Conservation (phyloP, 1,140 invertebrate genomes). For the Conus ventricosus region DNA sequence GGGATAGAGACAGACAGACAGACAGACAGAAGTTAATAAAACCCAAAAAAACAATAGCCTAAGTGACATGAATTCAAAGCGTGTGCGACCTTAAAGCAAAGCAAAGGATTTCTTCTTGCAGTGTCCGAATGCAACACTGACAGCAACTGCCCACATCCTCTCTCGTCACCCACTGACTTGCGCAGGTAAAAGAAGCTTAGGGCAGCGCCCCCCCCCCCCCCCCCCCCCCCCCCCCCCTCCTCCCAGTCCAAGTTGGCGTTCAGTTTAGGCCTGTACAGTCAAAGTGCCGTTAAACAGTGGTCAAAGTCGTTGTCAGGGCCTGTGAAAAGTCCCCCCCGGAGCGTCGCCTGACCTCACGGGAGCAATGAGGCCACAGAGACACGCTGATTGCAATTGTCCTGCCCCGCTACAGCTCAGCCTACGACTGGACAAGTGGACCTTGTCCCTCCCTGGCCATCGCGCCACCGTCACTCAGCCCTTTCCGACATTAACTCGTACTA, state of each 20-base stretch:
- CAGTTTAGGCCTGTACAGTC: neutral
- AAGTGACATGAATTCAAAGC: too few relatives aligned
- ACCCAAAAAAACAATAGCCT: too few relatives aligned
- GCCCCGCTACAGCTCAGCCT: neutral
- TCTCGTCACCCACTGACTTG: too few relatives aligned
- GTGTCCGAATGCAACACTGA: too few relatives aligned
- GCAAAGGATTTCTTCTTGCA: too few relatives aligned
- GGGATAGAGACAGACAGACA: conserved; percentile 6
- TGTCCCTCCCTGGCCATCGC: neutral
- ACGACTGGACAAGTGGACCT: neutral
- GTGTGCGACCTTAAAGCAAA: too few relatives aligned
- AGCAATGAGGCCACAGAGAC: neutral
- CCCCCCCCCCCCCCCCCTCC: too few relatives aligned
- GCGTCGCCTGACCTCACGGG: neutral
- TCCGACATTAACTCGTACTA: neutral
- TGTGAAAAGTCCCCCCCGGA: neutral
- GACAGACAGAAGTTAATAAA: neutral
- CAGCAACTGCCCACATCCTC: too few relatives aligned
- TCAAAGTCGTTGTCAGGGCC: neutral
- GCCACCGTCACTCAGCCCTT: neutral
- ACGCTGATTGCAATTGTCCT: conserved; percentile 14
- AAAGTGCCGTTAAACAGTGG: neutral
- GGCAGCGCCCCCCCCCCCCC: too few relatives aligned
- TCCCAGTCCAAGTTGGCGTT: too few relatives aligned
- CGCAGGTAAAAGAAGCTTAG: too few relatives aligned